Evolutionary conservation across 1,140 invertebrate genomes (phyloP), one percentile per base, ranked within the genome.

Genomic region (Euwallacea fornicatus): DNA sequence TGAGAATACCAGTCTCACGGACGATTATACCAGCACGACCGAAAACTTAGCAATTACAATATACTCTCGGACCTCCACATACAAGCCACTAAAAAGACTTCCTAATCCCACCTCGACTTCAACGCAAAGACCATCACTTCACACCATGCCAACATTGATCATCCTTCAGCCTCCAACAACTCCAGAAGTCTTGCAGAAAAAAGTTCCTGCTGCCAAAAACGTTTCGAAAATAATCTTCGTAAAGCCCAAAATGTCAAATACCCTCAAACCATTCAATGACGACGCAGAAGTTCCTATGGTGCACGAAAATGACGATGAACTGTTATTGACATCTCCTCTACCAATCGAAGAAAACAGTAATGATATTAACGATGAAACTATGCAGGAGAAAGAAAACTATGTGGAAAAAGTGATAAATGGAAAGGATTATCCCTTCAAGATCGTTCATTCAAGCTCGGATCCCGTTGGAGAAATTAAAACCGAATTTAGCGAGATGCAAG

Each of bases 311-410:
- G 66, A 73, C 16, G 66, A 73, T 53, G 47, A 44, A 53, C 65
- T 72, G 6, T 42, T 61, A n/a, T 11, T 68, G 8, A 10, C 13
- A 16, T 66, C 63, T 11, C 44, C 66, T n/a, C 47, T 47, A 15
- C 10, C 44, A 4, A 13, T 53, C 7, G 55, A 68, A 6, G 66
- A 50, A 4, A 58, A 60, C 9, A 72, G 61, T 33, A 63, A 55
- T 7, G 59, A 67, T 11, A 69, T 68, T 10, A 67, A 73, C 10
- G 53, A 64, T 33, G 47, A 54, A 15, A 50, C 11, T 43, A 50
- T 69, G 6, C 46, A 69, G 21, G 62, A 71, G 41, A 61, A 58
- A 15, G 70, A 72, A 15, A 56, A 66, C 7, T 60, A 60, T 16
- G 65, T 72, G 11, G 70, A 72, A 33, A 46, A 67, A 66, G 15